Evolutionary conservation across 2,797 vertebrate genomes (phyloP), one percentile per base, ranked within the genome.

Genomic region (Poeciliopsis infans): DNA sequence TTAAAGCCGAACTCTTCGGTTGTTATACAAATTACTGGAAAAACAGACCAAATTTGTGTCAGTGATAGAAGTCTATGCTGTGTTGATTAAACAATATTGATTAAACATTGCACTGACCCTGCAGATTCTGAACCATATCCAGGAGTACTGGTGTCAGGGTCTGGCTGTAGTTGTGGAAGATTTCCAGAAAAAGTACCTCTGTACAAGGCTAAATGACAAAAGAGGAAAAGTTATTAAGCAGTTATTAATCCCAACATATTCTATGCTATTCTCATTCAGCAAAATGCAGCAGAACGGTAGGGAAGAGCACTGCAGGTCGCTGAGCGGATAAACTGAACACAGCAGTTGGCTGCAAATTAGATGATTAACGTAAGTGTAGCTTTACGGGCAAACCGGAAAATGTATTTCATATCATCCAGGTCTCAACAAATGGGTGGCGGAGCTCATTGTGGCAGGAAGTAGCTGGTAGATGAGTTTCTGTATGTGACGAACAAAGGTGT

Each of bases 161-260:
- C 86, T 98, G 97, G 93, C 97, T 98, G 94, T 98, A 98, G 93
- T 96, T 97, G 94, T 98, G 98, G 92, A 99, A 99, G 91, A 99
- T 96, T 91, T 99, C 97, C 92, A 99, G 96, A 94, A 99, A 99
- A 82, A 99, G 93, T n/a, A 99, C 97, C 94, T 99, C 98, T 0
- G 97, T 97, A 86, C 97, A 99, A 0, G 97, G 98, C 98, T 99
- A 46, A 25, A 80, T 16, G 69, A 25, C 23, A 6, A n/a, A 64
- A 4, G 36, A 81, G 75, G 45, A 13, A 53, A 0, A 49, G 31
- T 78, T 76, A 79, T 57, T 33, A 43, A 33, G 43, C 39, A 79
- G 39, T 75, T 66, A 20, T 28, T n/a, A 82, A 36, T 23, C 16
- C 47, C 55, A 75, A 49, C 7, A 64, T 7, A 70, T 11, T 39